Conservation (phyloP, 2,797 vertebrate species). For the Peromyscus nudipes region DNA sequence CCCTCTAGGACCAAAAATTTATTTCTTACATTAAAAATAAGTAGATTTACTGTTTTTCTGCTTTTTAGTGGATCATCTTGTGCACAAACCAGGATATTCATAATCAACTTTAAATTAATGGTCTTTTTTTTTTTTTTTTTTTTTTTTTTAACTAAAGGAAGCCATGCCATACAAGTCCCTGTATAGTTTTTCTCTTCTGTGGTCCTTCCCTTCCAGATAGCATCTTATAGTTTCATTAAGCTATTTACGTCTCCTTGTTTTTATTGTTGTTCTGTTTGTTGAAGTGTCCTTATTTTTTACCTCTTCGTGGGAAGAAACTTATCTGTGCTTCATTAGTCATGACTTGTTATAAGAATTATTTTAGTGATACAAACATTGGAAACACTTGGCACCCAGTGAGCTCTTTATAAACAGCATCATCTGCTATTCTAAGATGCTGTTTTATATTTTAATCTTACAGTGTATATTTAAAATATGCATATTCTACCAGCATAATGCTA, state of each 20-base stretch:
- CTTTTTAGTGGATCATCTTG: constrained; percentile 23
- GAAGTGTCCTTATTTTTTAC: constrained; percentile 14
- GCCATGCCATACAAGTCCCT: neutral
- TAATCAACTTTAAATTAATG: constrained; percentile 45
- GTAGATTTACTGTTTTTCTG: neutral
- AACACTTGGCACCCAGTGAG: neutral
- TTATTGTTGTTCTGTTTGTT: constrained; percentile 17
- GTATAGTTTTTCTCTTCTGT: constrained; percentile 3
- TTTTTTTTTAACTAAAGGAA: neutral
- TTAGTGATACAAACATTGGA: constrained; percentile 54
- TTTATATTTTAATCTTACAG: constrained; percentile 63
- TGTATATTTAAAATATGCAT: constrained; percentile 18
- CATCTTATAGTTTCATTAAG: constrained; percentile 37
- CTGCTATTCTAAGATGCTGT: constrained; percentile 13
- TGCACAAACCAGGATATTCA: neutral
- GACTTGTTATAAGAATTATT: constrained; percentile 52
- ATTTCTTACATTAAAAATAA: constrained; percentile 41
- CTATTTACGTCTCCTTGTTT: neutral
- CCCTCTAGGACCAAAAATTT: neutral
- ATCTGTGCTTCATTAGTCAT: neutral
- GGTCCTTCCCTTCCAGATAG: neutral
- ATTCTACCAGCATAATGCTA: neutral
- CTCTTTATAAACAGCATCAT: constrained; percentile 52
- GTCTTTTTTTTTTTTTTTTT: neutral
- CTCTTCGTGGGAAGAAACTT: constrained; percentile 32